Base-by-base conservation (phyloP, 1,140 invertebrate genomes). In the Lepeophtheirus salmonis region DNA sequence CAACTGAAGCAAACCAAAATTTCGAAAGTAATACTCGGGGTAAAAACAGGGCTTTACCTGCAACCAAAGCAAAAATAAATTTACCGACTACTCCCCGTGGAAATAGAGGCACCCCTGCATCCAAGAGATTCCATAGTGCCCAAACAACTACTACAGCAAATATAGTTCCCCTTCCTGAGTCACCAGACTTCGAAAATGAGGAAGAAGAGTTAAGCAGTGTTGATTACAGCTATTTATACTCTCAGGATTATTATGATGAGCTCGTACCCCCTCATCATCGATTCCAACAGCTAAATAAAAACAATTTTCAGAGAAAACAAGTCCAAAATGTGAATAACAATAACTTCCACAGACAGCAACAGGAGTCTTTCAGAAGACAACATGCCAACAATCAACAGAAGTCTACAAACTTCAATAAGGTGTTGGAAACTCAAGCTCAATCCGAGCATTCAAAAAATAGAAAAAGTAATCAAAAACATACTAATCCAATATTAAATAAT, bases 191-290 rank as follows among this genome's bases (percentile, higher is more conserved):
- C 13, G n/a, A 56, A 2, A 18, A 51, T 21, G 20, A 13, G 3
- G 57, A 60, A 16, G 30, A 60, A 10, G 55, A 57, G 30, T 30
- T 57, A 18, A 26, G 22, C 55, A 30, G 23, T 24, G 55, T 17
- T 17, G 55, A 57, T n/a, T 57, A 57, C 48, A 50, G 30, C 49
- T 61, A 61, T 23, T 18, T 54, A 2, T 54, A 61, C 16, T 61
- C 60, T 53, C 17, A 61, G 17, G 48, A 61, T 24, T 61, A 61
- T 23, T 61, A 61, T 50, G 59, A 61, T 18, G 48, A 61, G 18
- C 25, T 61, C 2, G 59, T 61, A 10, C 59, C 59, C 17, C 41
- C 54, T 6, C 59, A 61, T 61, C 48, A 61, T 17, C 16, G 59
- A 4, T 61, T 61, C 21, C 13, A 18, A 18, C 20, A 57, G 26